Base-by-base conservation (phyloP, 2,113 vertebrate genomes). In the Cromileptes altivelis region DNA sequence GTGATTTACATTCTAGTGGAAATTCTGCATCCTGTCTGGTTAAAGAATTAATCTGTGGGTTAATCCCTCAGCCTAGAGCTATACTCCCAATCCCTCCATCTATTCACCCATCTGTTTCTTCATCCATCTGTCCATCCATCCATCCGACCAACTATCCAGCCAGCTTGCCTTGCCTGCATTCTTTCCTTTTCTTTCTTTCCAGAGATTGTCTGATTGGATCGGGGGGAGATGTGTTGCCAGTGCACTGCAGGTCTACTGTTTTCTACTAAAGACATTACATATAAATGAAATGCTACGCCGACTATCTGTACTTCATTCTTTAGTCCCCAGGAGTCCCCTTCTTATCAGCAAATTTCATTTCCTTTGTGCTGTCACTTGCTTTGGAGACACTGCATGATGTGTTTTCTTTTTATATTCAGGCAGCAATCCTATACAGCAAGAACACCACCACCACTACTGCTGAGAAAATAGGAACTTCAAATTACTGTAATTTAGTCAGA, bases 21-120 rank as follows among this genome's bases (percentile, higher is more conserved):
- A 63, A 56, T 18, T 85, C 69, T 67, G 74, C 84, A 61, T 85
- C 74, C 81, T 71, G 64, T 80, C 78, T 84, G 81, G 75, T 78
- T 71, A 72, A 86, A 87, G 65, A 86, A 81, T 85, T 93, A 89
- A 93, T 91, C 90, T 83, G 78, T 19, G 58, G 62, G 25, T 84
- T 91, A 92, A 92, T 91, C 89, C 69, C 47, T 10, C 60, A 11
- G 73, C 80, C 53, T 55, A 5, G 53, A 89, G 80, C 68, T 73
- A 81, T 80, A 82, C 79, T 64, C 42, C 71, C 77, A 84, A 84
- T 89, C 91, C 85, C 80, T 82, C 68, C 61, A 55, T 82, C 85
- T 10, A 50, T 71, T 7, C 82, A 12, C 52, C 85, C 89, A 86
- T 92, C 85, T 89, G 89, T 45, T 25, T 73, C 80, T 62, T 23